Conservation (phyloP, 2,113 vertebrate species). For the Erinaceus europaeus region DNA sequence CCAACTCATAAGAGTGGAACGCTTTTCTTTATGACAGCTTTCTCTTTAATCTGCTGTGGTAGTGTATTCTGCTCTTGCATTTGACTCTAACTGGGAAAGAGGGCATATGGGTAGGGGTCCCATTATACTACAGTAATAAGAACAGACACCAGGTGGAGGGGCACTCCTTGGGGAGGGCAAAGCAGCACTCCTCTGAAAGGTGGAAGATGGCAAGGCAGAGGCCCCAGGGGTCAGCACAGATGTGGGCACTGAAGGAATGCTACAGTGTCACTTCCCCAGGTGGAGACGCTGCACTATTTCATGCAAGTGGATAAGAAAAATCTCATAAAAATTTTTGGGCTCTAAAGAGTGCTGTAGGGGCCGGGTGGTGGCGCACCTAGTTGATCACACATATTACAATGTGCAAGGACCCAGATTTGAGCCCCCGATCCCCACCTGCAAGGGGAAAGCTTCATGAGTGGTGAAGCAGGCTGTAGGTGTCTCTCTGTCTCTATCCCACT, state of each 20-base stretch:
- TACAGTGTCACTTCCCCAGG: not conserved
- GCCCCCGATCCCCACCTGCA: no score
- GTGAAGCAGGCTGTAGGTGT: no score
- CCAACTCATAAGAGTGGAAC: not conserved
- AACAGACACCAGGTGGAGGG: not conserved
- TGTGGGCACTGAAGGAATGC: not conserved
- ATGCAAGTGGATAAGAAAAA: not conserved
- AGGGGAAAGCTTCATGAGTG: no score
- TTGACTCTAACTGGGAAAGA: not conserved
- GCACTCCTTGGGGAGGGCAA: not conserved
- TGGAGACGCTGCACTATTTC: not conserved
- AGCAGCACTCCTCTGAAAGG: not conserved
- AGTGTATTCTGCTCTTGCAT: not conserved
- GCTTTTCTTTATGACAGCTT: constrained; percentile 17
- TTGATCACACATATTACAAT: no score
- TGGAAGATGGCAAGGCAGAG: not conserved
- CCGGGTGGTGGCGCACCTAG: no score
- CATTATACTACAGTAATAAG: not conserved
- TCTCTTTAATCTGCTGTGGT: not conserved
- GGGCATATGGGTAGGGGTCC: not conserved
- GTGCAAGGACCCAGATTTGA: no score
- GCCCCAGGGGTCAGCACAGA: not conserved
- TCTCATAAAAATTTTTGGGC: not conserved
- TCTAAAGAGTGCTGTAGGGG: not conserved
- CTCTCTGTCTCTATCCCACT: no score